Percentiles rank a stretch among this genome's conserved stretches.
Evolutionary conservation across 2,888 invertebrate species (phyloP).

Genomic region (Ophion ellenae): DNA sequence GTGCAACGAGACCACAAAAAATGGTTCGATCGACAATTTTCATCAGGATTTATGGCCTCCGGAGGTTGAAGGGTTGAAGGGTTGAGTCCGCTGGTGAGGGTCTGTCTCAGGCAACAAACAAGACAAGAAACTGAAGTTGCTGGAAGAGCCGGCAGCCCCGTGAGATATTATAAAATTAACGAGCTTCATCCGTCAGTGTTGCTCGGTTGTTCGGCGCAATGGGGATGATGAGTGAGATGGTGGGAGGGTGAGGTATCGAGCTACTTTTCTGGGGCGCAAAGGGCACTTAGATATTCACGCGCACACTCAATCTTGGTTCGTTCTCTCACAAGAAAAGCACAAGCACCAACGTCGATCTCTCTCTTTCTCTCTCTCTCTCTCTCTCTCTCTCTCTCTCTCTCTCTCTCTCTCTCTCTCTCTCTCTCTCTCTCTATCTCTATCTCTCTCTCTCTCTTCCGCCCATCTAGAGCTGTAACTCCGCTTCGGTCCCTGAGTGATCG

Average conservation of each 20-base stretch:
- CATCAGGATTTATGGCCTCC: conserved; percentile 31
- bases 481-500: conserved; percentile 24
- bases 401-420: conserved; percentile 17
- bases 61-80: conserved; percentile 27
- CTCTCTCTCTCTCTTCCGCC: conserved; percentile 41
- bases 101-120: conserved; percentile 31
- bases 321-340: conserved; percentile 56
- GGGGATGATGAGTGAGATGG: conserved; percentile 27
- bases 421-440: conserved; percentile 38
- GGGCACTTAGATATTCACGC: conserved; percentile 67
- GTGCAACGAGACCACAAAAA: not conserved
- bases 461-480: conserved; percentile 25
- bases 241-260: conserved; percentile 74
- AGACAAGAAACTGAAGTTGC: conserved; percentile 44
- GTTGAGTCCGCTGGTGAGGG: conserved; percentile 6
- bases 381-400: conserved; percentile 47
- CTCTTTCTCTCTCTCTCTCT: conserved; percentile 32
- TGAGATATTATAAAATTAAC: conserved; percentile 79
- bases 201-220: conserved; percentile 13
- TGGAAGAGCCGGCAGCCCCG: conserved; percentile 51
- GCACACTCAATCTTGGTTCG: conserved; percentile 76
- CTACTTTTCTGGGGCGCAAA: conserved; percentile 49
- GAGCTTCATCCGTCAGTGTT: conserved; percentile 77
- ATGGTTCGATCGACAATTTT: conserved; percentile 53
- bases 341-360: conserved; percentile 16